phyloP scores from a whole-genome alignment of 2,113 vertebrate genomes.

The Monopterus albus region DNA sequence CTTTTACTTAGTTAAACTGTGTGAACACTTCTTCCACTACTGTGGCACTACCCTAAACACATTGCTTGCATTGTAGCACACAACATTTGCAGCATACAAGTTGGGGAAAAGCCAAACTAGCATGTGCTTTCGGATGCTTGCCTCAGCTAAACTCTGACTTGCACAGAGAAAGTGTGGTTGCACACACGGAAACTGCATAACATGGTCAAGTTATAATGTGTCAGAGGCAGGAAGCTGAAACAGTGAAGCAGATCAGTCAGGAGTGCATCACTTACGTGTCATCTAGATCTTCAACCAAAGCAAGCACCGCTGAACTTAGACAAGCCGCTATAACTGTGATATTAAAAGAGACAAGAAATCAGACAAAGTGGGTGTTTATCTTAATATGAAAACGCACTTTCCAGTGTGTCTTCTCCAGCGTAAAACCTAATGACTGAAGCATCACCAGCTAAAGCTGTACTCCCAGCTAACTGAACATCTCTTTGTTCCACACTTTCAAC shows the following conservation, averaged over 20 bases:
- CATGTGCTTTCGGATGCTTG: too few species aligned
- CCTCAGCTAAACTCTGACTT: neutral
- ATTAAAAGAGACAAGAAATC: conserved; percentile 13
- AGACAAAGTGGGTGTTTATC: neutral
- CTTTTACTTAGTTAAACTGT: too few species aligned
- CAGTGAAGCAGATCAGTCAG: neutral
- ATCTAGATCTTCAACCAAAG: conserved; percentile 92
- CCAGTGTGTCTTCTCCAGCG: neutral
- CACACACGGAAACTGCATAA: neutral
- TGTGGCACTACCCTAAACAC: too few species aligned
- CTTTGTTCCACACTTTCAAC: conserved; percentile 1
- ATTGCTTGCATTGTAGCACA: too few species aligned
- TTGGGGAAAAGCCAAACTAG: neutral
- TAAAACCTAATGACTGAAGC: conserved; percentile 61
- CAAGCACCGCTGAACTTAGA: conserved; percentile 76
- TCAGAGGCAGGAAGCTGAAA: conserved; percentile 25
- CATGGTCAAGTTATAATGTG: neutral
- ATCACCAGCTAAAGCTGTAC: conserved; percentile 66
- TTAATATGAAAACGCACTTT: neutral
- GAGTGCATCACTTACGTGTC: conserved; percentile 90
- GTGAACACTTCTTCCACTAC: too few species aligned
- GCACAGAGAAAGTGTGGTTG: too few species aligned
- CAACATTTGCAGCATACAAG: neutral
- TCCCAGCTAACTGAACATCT: conserved; percentile 52
- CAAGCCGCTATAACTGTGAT: conserved; percentile 75